phyloP scores from a whole-genome alignment of 2,113 vertebrate species.

The Phyllopteryx taeniolatus region DNA sequence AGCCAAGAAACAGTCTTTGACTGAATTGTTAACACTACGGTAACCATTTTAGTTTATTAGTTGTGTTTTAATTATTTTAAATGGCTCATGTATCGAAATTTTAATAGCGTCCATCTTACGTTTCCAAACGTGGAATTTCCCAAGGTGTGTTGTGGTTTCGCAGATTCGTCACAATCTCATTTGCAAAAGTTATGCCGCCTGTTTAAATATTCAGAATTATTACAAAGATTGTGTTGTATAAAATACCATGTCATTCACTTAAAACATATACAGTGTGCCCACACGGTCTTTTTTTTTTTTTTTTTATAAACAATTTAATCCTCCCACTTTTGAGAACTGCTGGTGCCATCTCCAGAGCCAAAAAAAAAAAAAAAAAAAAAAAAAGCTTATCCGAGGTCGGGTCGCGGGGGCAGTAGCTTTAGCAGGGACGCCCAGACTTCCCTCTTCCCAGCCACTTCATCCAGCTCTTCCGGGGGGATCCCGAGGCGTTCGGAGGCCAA shows the following conservation, averaged over 20 bases:
- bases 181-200: not conserved
- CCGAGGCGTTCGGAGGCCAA: too few relatives aligned
- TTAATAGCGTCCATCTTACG: not conserved
- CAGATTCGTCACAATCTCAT: slow-evolving; percentile 1
- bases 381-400: too few relatives aligned
- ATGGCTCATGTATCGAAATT: not conserved
- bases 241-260: not conserved
- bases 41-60: not conserved
- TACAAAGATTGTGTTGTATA: not conserved
- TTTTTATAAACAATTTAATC: not conserved
- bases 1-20: not conserved
- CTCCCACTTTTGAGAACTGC: not conserved
- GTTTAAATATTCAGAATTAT: not conserved
- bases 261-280: not conserved
- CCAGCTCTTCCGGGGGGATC: too few relatives aligned
- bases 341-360: not conserved
- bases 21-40: not conserved
- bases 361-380: not conserved
- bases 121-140: not conserved
- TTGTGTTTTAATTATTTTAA: not conserved
- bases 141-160: not conserved
- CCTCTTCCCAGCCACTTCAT: too few relatives aligned
- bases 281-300: not conserved
- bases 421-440: too few relatives aligned
- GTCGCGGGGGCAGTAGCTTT: too few relatives aligned